Conservation (phyloP, 2,888 invertebrate species). For the Polyommatus iphigenia region DNA sequence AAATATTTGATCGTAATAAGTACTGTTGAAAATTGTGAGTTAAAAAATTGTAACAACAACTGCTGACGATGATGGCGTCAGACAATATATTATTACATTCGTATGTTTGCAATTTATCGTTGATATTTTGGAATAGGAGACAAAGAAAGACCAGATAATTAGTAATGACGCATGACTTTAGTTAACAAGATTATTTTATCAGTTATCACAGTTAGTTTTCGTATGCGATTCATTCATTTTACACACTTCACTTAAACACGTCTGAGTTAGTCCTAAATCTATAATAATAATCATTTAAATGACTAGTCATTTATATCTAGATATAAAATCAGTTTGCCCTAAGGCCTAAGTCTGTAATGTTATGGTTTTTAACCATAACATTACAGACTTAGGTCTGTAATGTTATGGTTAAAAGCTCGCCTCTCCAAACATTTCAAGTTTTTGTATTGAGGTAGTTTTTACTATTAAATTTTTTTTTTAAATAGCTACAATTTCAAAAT, state of each 20-base stretch:
- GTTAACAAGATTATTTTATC: not conserved
- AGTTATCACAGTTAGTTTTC: not conserved
- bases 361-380: too few relatives aligned
- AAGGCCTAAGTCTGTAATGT: not conserved
- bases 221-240: not conserved
- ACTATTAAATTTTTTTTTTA: too few relatives aligned
- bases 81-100: not conserved
- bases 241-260: not conserved
- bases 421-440: too few relatives aligned
- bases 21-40: not conserved
- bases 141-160: not conserved
- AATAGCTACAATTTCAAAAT: too few relatives aligned
- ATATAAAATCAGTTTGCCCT: not conserved
- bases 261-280: not conserved
- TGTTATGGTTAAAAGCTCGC: not conserved
- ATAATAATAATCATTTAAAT: not conserved
- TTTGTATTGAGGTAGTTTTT: too few relatives aligned
- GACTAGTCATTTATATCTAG: too few relatives aligned
- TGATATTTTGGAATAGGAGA: not conserved
- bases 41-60: not conserved
- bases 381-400: too few relatives aligned
- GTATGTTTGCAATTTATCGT: constrained; percentile 17
- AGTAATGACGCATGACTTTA: not conserved
- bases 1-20: not conserved
- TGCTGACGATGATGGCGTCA: not conserved